Evolutionary conservation across 1,140 invertebrate genomes (phyloP).

Genomic region (Paracyclopina nana): DNA sequence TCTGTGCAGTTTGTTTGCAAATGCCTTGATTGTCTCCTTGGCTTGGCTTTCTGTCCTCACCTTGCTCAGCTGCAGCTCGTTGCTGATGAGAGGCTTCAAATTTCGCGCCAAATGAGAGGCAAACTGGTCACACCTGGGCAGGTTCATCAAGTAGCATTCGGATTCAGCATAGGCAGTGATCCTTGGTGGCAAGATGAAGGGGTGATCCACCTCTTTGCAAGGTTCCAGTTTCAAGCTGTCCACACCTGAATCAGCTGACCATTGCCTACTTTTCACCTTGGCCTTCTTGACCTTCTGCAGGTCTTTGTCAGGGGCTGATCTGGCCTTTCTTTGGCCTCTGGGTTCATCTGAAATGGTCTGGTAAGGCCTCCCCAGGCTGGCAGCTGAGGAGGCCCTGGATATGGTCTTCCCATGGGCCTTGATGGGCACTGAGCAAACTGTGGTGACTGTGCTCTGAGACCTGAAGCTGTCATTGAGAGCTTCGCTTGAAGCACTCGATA

Average conservation of each 20-base stretch:
- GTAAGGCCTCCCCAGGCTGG: not conserved
- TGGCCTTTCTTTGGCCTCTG: too few species aligned
- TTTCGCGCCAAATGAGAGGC: slow-evolving; percentile 2
- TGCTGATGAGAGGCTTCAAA: slow-evolving; percentile 1
- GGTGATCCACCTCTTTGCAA: too few species aligned
- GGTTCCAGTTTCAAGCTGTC: too few species aligned
- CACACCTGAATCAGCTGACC: slow-evolving; percentile 2
- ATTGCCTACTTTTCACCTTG: not conserved
- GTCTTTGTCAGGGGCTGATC: not conserved
- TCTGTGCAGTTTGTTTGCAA: slow-evolving; percentile 3
- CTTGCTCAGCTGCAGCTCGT: not conserved
- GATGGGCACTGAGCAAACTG: too few species aligned
- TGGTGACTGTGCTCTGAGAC: too few species aligned
- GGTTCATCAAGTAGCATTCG: slow-evolving; percentile 11
- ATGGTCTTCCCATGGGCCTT: too few species aligned
- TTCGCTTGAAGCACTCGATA: too few species aligned
- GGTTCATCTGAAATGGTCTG: too few species aligned
- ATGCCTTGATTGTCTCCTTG: slow-evolving; percentile 4
- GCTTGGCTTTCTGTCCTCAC: not conserved
- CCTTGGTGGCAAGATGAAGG: not conserved
- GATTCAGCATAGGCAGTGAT: not conserved
- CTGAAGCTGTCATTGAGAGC: too few species aligned
- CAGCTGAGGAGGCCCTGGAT: not conserved
- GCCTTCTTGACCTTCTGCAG: not conserved
- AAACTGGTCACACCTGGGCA: slow-evolving; percentile 11